phyloP scores from a whole-genome alignment of 2,888 invertebrate genomes.

The Atethmia centrago region DNA sequence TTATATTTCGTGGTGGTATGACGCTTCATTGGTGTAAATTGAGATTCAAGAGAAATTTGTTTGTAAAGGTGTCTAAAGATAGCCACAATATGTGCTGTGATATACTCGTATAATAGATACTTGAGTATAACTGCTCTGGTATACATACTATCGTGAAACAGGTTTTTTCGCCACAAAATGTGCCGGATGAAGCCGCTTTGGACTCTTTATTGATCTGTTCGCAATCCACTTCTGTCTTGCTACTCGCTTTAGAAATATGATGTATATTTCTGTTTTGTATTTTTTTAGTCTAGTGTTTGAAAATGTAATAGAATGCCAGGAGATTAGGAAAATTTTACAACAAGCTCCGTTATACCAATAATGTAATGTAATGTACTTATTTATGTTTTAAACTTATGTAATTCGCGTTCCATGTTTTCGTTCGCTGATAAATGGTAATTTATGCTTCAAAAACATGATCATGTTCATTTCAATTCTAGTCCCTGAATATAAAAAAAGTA shows the following conservation, averaged over 20 bases:
- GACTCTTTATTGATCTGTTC: slow-evolving; percentile 58
- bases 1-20: no score
- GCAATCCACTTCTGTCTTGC: slow-evolving; percentile 45
- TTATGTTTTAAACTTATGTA: slow-evolving; percentile 14
- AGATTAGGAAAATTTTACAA: slow-evolving; percentile 8
- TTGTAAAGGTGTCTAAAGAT: no score
- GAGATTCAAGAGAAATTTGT: no score
- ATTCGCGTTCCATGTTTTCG: slow-evolving; percentile 14
- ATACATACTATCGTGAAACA: background rate
- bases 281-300: slow-evolving; percentile 6
- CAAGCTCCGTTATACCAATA: background rate
- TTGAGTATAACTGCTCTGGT: background rate
- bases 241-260: slow-evolving; percentile 34
- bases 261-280: slow-evolving; percentile 6
- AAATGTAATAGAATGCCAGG: background rate
- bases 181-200: slow-evolving; percentile 37
- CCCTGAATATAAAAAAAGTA: slow-evolving; percentile 1
- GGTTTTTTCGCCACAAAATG: slow-evolving; percentile 30
- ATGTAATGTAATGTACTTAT: background rate
- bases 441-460: slow-evolving; percentile 16
- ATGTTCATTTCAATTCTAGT: slow-evolving; percentile 15
- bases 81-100: no score
- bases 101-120: no score
- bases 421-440: slow-evolving; percentile 30
- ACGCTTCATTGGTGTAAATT: no score